These are phyloP conservation scores for Otis tarda DNA, from an alignment of 2,113 vertebrate species.

Conservation along the genomic window DNA sequence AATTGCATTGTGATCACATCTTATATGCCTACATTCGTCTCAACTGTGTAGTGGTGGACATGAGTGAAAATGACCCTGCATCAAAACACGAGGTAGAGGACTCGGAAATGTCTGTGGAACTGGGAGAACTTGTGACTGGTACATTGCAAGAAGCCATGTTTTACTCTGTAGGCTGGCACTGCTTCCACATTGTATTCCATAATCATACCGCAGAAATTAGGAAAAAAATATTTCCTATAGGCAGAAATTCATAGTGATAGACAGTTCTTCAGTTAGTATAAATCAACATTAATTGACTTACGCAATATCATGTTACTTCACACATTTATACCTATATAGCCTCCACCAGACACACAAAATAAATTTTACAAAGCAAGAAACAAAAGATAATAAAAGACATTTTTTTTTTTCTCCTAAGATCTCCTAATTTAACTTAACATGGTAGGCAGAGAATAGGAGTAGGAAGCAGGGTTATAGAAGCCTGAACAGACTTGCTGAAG, in stretches of 20 bases:
- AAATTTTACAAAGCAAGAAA: neutral
- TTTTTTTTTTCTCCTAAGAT: neutral
- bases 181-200: neutral
- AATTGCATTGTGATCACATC: neutral
- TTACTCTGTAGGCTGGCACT: neutral
- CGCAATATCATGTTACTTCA: fast-evolving
- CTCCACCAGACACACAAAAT: neutral
- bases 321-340: neutral
- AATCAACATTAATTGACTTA: neutral
- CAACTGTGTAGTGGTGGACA: neutral
- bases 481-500: neutral
- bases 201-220: neutral
- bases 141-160: neutral
- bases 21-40: neutral
- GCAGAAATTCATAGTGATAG: neutral
- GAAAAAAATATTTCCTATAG: neutral
- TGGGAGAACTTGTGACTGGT: neutral
- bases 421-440: neutral
- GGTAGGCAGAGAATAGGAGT: neutral
- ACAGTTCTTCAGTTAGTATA: neutral
- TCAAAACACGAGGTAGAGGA: neutral
- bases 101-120: neutral
- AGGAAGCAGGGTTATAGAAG: neutral
- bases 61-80: neutral
- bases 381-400: neutral